These are phyloP conservation scores for Athripsodes cinereus DNA, from an alignment of 2,888 invertebrate species.

Conservation along the genomic window DNA sequence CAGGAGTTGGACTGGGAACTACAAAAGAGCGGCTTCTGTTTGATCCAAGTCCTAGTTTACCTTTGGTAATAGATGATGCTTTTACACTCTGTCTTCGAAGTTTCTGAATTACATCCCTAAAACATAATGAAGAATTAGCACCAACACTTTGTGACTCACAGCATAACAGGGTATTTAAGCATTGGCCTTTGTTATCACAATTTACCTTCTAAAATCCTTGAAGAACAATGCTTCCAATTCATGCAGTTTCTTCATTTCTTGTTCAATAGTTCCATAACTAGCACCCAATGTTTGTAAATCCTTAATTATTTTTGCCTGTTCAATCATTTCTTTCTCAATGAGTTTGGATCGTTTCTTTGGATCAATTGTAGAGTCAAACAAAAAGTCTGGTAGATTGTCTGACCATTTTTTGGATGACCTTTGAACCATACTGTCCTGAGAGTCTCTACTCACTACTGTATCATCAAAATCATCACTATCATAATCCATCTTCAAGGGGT, in stretches of 20 bases:
- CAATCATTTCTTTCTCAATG: slow-evolving; percentile 96
- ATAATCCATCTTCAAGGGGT: slow-evolving; percentile 61
- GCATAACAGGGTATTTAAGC: no score
- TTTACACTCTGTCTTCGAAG: slow-evolving; percentile 77
- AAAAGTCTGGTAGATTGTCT: slow-evolving; percentile 76
- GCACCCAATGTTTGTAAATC: slow-evolving; percentile 85
- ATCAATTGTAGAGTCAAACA: slow-evolving; percentile 73
- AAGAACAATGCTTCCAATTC: slow-evolving; percentile 92
- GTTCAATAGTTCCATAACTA: slow-evolving; percentile 83
- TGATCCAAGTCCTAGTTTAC: slow-evolving; percentile 68
- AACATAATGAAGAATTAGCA: not conserved
- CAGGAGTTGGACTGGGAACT: slow-evolving; percentile 60
- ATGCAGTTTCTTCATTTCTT: slow-evolving; percentile 85
- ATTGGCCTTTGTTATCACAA: no score
- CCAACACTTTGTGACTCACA: no score
- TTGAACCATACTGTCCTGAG: slow-evolving; percentile 62
- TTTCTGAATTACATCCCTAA: slow-evolving; percentile 87
- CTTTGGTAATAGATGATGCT: slow-evolving; percentile 67
- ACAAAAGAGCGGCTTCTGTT: slow-evolving; percentile 74
- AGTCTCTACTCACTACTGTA: slow-evolving; percentile 55
- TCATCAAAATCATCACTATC: slow-evolving; percentile 76
- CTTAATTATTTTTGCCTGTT: slow-evolving; percentile 92
- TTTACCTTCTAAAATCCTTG: slow-evolving; percentile 75
- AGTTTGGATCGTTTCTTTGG: slow-evolving; percentile 83
- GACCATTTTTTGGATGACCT: slow-evolving; percentile 59